Percentiles rank a stretch among this genome's conserved stretches.
phyloP scores from a whole-genome alignment of 2,888 invertebrate genomes.

The Heterodera filipjevi region DNA sequence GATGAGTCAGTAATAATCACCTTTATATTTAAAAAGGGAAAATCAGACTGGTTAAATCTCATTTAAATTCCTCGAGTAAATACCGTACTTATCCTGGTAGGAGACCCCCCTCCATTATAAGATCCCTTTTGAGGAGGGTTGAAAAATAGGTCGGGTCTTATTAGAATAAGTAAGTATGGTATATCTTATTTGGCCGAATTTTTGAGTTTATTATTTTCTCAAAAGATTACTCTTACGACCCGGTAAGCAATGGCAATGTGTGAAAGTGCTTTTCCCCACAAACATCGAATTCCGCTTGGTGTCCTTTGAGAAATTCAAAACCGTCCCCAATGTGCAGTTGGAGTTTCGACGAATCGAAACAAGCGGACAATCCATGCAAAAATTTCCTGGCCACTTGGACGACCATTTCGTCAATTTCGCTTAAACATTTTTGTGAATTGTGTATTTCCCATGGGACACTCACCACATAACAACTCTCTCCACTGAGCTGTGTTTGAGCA shows the following conservation, averaged over 20 bases:
- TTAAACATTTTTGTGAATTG: background rate
- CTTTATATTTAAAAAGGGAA: background rate
- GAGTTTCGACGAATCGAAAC: slow-evolving; percentile 82
- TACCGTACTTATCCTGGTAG: too few species aligned
- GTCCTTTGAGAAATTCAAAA: slow-evolving; percentile 85
- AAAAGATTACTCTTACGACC: too few species aligned
- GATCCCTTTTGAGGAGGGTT: too few species aligned
- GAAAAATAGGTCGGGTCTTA: too few species aligned
- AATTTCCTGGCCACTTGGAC: slow-evolving; percentile 85
- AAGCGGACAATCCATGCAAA: slow-evolving; percentile 86
- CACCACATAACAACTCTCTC: slow-evolving; percentile 81
- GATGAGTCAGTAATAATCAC: slow-evolving; percentile 98
- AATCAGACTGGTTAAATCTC: too few species aligned
- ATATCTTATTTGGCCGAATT: too few species aligned
- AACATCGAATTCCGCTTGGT: slow-evolving; percentile 79
- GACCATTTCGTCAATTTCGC: slow-evolving; percentile 89
- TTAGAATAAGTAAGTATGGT: too few species aligned
- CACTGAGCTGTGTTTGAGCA: slow-evolving; percentile 87
- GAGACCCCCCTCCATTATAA: too few species aligned
- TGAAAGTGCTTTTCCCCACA: background rate
- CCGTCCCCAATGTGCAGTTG: slow-evolving; percentile 87
- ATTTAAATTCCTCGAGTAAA: too few species aligned
- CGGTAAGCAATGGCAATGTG: too few species aligned
- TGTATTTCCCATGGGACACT: background rate
- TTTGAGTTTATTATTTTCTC: too few species aligned